Conservation (phyloP, 1,140 invertebrate genomes). For the Cydia pomonella region DNA sequence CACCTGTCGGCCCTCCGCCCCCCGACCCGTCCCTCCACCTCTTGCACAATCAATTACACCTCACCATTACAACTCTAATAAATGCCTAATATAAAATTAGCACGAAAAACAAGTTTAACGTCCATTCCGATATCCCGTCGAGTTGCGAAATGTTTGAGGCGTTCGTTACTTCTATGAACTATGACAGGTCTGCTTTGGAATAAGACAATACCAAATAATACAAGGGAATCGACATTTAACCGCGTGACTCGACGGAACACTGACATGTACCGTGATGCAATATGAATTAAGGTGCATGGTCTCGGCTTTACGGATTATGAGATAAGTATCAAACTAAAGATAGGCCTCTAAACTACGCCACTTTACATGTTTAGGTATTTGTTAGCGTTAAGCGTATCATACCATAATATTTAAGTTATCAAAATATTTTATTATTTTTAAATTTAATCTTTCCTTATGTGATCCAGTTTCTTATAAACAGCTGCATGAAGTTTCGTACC, state of each 20-base stretch:
- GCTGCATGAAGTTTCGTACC: not conserved
- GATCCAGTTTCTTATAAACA: not conserved
- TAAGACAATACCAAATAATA: constrained; percentile 67
- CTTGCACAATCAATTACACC: constrained; percentile 56
- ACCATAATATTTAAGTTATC: no score
- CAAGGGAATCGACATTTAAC: constrained; percentile 66
- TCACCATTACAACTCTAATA: constrained; percentile 44
- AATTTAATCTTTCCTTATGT: no score
- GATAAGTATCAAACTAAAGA: not conserved
- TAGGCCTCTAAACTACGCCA: not conserved
- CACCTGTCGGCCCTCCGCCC: constrained; percentile 55
- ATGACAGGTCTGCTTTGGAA: constrained; percentile 62
- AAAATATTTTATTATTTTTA: no score
- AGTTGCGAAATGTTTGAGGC: constrained; percentile 59
- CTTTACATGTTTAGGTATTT: no score
- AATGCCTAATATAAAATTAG: constrained; percentile 42
- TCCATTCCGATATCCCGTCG: constrained; percentile 46
- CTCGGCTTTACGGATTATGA: not conserved
- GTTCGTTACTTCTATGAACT: constrained; percentile 64
- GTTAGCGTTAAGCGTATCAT: no score
- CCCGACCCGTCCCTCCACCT: constrained; percentile 35
- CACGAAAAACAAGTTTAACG: constrained; percentile 26
- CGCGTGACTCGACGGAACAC: constrained; percentile 62
- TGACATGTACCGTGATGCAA: constrained; percentile 62
- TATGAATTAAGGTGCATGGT: constrained; percentile 49